Percentiles rank a stretch among this genome's conserved stretches.
Conservation (phyloP, 2,888 invertebrate genomes). For the Noctua fimbriata region DNA sequence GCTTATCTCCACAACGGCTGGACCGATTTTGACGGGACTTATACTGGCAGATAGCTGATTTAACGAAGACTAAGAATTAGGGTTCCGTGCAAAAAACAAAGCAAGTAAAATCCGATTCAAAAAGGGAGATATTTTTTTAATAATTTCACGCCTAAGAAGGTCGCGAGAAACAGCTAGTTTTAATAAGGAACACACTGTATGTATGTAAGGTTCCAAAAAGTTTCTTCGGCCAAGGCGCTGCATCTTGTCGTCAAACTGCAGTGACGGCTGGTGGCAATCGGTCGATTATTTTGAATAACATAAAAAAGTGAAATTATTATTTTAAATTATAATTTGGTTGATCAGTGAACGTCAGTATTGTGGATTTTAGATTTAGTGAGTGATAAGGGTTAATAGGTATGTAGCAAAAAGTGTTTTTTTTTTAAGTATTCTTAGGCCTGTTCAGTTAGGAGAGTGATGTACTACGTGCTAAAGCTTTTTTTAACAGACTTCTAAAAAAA, state of each 20-base stretch:
- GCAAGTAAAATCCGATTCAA: too few species aligned
- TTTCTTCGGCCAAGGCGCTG: constrained; percentile 24
- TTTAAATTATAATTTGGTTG: neutral
- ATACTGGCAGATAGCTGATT: too few species aligned
- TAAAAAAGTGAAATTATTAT: neutral
- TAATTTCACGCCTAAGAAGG: too few species aligned
- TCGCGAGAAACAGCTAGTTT: too few species aligned
- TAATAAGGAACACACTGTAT: neutral
- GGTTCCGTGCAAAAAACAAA: too few species aligned
- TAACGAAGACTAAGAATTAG: too few species aligned
- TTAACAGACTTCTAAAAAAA: neutral
- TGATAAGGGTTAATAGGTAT: neutral
- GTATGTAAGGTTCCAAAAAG: neutral
- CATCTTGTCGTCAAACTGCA: neutral
- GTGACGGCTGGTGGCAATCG: neutral
- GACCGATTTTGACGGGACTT: too few species aligned
- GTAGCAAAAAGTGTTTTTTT: neutral
- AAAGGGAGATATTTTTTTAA: too few species aligned
- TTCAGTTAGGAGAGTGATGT: neutral
- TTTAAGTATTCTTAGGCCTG: neutral
- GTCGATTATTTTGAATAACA: neutral
- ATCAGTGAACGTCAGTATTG: constrained; percentile 3
- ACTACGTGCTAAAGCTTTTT: too few species aligned
- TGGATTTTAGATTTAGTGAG: neutral
- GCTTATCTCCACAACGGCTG: too few species aligned